Evolutionary conservation across 2,888 invertebrate genomes (phyloP).

Genomic region (Abrostola tripartita): DNA sequence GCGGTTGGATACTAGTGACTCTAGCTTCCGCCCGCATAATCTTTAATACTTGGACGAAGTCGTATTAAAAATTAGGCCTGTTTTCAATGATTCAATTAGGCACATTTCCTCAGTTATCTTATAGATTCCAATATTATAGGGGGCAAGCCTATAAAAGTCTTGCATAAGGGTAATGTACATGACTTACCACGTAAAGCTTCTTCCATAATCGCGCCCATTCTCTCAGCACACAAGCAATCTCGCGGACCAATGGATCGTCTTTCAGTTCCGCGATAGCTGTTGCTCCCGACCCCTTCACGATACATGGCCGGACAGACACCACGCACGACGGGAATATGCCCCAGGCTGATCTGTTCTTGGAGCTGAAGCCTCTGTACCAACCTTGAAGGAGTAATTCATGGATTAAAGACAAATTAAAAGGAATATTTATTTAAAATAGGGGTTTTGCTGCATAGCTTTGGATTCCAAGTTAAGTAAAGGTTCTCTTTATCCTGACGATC

Average conservation of each 20-base stretch:
- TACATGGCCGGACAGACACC: constrained; percentile 95
- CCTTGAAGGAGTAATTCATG: constrained; percentile 77
- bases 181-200: constrained; percentile 95
- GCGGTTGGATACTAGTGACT: too few relatives aligned
- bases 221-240: constrained; percentile 96
- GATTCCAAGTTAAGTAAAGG: too few relatives aligned
- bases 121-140: too few relatives aligned
- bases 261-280: constrained; percentile 95
- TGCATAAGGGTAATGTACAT: neutral
- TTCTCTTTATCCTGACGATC: too few relatives aligned
- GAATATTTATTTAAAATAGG: too few relatives aligned
- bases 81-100: too few relatives aligned
- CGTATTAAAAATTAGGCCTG: too few relatives aligned
- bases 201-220: constrained; percentile 99
- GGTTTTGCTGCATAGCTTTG: too few relatives aligned
- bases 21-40: too few relatives aligned
- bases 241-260: constrained; percentile 96
- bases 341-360: constrained; percentile 89
- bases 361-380: constrained; percentile 96
- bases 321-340: constrained; percentile 88
- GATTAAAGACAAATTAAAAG: neutral
- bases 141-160: too few relatives aligned
- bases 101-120: too few relatives aligned
- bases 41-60: too few relatives aligned
- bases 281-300: constrained; percentile 92